phyloP scores from a whole-genome alignment of 1,140 invertebrate genomes.

The Drosophila repleta region DNA sequence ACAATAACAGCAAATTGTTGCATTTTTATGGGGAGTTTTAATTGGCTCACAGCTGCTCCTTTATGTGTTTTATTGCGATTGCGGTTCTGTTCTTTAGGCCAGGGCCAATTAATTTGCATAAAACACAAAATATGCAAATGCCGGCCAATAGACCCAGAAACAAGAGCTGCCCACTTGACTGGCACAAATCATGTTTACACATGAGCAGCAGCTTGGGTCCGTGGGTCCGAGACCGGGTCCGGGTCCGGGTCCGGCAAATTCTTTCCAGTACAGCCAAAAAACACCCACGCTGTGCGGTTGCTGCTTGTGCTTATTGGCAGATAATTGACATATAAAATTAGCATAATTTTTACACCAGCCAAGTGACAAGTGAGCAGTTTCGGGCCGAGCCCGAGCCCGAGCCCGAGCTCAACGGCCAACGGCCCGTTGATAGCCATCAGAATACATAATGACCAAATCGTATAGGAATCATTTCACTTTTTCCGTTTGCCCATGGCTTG shows the following conservation, averaged over 20 bases:
- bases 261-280: slow-evolving; percentile 2
- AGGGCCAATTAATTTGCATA: slow-evolving; percentile 64
- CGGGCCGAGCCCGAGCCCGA: slow-evolving; percentile 20
- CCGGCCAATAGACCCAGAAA: slow-evolving; percentile 44
- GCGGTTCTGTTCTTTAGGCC: slow-evolving; percentile 3
- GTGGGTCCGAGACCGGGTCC: slow-evolving; percentile 11
- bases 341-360: slow-evolving; percentile 70
- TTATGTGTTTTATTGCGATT: slow-evolving; percentile 33
- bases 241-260: slow-evolving; percentile 3
- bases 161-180: slow-evolving; percentile 61
- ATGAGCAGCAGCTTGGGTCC: slow-evolving; percentile 52
- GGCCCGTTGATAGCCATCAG: slow-evolving; percentile 63
- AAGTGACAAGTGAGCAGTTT: slow-evolving; percentile 61
- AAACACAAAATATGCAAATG: slow-evolving; percentile 74
- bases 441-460: slow-evolving; percentile 71
- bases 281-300: slow-evolving; percentile 2
- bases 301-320: slow-evolving; percentile 74
- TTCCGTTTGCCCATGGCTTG: slow-evolving; percentile 25
- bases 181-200: slow-evolving; percentile 79
- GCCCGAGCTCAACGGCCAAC: neutral
- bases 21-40: slow-evolving; percentile 7
- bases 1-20: slow-evolving; percentile 14
- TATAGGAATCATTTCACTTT: slow-evolving; percentile 73
- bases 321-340: slow-evolving; percentile 83
- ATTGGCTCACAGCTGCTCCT: slow-evolving; percentile 21